These are phyloP conservation scores for Kradibia gibbosae DNA, from an alignment of 1,140 invertebrate genomes.

Conservation along the genomic window DNA sequence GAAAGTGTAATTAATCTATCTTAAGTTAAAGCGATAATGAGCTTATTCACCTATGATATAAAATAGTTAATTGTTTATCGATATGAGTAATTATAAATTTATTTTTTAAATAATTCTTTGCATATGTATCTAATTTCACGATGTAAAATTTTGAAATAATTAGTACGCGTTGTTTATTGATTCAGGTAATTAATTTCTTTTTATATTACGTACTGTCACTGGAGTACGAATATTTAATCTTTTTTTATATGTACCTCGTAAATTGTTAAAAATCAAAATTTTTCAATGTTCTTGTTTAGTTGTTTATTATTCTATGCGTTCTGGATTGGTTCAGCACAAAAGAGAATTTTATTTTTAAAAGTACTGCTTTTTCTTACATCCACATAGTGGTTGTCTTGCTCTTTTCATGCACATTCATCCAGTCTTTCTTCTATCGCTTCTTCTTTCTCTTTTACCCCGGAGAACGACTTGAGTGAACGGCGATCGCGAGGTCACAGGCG, in stretches of 20 bases:
- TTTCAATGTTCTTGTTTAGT: background rate
- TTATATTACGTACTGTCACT: no score
- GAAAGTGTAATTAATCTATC: no score
- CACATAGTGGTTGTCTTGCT: background rate
- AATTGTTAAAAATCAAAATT: no score
- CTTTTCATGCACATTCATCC: background rate
- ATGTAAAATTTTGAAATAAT: no score
- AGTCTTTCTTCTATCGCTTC: background rate
- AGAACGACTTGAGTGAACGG: background rate
- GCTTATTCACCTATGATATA: background rate
- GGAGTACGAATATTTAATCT: no score
- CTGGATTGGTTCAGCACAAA: background rate
- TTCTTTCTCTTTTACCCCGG: background rate
- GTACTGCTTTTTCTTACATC: background rate
- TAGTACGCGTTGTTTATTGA: no score
- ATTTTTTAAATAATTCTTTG: no score
- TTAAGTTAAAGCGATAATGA: background rate
- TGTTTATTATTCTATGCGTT: background rate
- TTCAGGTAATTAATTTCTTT: no score
- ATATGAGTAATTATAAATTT: background rate
- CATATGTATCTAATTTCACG: no score
- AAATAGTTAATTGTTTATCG: background rate
- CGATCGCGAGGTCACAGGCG: conserved; percentile 18
- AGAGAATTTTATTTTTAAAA: background rate
- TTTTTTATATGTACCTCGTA: no score